Conservation (phyloP, 1,140 invertebrate species). For the Chironomus striatipennis region DNA sequence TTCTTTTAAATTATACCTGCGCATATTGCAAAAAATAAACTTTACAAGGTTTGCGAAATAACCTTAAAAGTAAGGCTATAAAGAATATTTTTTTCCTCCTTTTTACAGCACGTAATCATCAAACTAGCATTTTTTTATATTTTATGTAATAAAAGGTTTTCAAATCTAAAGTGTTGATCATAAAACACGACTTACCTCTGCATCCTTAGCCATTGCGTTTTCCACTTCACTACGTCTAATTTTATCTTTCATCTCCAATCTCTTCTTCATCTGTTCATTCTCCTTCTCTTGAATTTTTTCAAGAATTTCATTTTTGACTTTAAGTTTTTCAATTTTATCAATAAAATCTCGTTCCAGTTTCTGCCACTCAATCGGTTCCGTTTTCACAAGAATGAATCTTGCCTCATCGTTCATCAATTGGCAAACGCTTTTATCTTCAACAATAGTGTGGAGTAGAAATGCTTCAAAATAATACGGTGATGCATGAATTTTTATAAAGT, state of each 20-base stretch:
- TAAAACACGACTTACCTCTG: conserved; percentile 24
- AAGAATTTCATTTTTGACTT: conserved; percentile 44
- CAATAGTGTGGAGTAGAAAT: conserved; percentile 49
- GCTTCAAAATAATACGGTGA: conserved; percentile 58
- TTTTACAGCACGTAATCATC: no score
- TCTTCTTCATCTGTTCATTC: conserved; percentile 45
- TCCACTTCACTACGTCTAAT: conserved; percentile 22
- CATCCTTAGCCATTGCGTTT: conserved; percentile 25
- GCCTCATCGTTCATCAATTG: conserved; percentile 46
- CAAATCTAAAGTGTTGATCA: conserved; percentile 21
- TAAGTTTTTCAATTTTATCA: conserved; percentile 46
- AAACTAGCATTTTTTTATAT: no score
- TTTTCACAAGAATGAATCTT: conserved; percentile 53
- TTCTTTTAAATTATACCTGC: no score
- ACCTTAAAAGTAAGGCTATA: no score
- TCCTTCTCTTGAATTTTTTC: conserved; percentile 45
- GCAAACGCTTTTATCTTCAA: conserved; percentile 49
- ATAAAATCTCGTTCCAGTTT: conserved; percentile 42
- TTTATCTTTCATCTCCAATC: conserved; percentile 40
- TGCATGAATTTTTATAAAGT: conserved; percentile 57
- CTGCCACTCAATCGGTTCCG: conserved; percentile 46
- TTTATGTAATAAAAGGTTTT: conserved; percentile 4
- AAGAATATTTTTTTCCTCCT: no score
- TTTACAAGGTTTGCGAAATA: conserved; percentile 21
- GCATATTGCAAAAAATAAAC: conserved; percentile 22